Conservation (phyloP, 2,888 invertebrate genomes). For the Hetaerina titia region DNA sequence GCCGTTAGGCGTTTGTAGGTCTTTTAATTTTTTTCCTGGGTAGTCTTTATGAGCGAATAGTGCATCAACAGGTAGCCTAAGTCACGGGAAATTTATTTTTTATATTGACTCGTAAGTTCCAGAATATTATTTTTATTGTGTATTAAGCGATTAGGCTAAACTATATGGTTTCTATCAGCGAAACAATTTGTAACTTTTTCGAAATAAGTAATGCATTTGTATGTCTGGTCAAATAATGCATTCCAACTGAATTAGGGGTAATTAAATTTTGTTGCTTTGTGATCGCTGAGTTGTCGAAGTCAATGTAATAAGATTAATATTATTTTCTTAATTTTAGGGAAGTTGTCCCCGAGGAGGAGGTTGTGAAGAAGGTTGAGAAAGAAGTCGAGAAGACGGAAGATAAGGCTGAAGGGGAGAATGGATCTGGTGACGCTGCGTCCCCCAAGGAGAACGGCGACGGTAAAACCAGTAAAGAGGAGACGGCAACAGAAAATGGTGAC, state of each 20-base stretch:
- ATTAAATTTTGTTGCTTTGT: too few relatives aligned
- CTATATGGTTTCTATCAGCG: too few relatives aligned
- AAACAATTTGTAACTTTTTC: too few relatives aligned
- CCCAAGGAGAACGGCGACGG: constrained; percentile 61
- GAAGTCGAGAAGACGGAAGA: constrained; percentile 48
- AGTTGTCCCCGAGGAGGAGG: constrained; percentile 54
- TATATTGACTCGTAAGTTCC: background rate
- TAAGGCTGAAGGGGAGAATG: constrained; percentile 51
- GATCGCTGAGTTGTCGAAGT: too few relatives aligned
- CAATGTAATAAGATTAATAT: background rate
- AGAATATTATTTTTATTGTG: background rate
- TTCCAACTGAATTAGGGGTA: too few relatives aligned
- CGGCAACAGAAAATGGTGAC: constrained; percentile 55
- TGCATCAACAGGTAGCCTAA: constrained; percentile 55
- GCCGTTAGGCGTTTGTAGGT: too few relatives aligned
- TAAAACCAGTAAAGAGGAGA: constrained; percentile 36
- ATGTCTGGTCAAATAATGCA: too few relatives aligned
- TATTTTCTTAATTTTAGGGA: background rate
- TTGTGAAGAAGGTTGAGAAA: constrained; percentile 51
- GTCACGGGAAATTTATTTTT: background rate
- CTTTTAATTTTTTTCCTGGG: background rate
- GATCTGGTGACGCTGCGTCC: constrained; percentile 51
- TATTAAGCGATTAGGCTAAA: background rate
- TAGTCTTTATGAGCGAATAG: background rate
- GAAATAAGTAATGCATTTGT: too few relatives aligned